phyloP scores from a whole-genome alignment of 2,113 vertebrate genomes.

The Mormyrus iriodes region DNA sequence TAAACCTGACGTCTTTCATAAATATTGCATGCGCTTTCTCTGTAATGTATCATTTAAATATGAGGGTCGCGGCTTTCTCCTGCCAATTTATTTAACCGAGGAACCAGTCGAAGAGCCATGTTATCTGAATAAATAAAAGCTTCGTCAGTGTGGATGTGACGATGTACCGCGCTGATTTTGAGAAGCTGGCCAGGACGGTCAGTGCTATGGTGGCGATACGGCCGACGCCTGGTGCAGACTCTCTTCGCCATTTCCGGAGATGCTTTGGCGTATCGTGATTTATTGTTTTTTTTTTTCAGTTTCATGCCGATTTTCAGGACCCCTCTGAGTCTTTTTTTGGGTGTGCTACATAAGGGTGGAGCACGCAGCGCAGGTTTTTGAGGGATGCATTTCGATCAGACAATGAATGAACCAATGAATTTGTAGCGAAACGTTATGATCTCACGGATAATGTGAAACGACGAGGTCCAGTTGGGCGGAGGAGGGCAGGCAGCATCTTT shows the following conservation, averaged over 20 bases:
- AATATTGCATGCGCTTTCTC: background rate
- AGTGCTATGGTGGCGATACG: background rate
- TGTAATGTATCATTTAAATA: background rate
- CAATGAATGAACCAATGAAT: too few species aligned
- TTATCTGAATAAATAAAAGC: background rate
- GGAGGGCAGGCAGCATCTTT: background rate
- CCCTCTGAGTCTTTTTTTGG: background rate
- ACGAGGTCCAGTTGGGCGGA: background rate
- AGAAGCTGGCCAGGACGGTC: background rate
- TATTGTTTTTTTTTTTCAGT: background rate
- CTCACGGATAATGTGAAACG: background rate
- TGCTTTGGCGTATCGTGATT: background rate
- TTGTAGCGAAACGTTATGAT: background rate
- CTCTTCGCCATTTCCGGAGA: background rate
- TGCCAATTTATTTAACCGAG: background rate
- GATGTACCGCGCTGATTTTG: background rate
- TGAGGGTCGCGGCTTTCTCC: background rate
- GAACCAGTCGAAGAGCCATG: background rate
- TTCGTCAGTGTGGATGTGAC: background rate
- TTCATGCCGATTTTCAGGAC: background rate
- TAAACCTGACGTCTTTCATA: background rate
- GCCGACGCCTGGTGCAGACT: background rate
- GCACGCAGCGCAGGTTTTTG: background rate
- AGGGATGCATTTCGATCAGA: background rate
- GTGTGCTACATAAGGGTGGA: background rate